These are phyloP conservation scores for Palythoa caribaeorum DNA, from an alignment of 92 coral and sea anemone genomes.

Conservation along the genomic window DNA sequence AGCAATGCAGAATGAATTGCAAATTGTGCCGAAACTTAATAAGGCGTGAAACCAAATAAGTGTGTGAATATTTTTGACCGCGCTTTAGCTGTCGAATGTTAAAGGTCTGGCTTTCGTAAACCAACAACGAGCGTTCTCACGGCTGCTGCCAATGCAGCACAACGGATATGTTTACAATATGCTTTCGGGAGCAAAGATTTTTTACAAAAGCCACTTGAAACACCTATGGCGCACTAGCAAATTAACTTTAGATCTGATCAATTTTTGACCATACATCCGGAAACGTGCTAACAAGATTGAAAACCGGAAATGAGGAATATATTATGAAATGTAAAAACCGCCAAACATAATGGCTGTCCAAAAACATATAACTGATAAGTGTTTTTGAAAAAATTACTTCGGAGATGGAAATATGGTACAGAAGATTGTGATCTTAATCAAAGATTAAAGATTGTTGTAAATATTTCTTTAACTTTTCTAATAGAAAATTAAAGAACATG, in stretches of 20 bases:
- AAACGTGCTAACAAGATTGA: constrained; percentile 43
- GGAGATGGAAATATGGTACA: too few species aligned
- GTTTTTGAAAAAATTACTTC: not conserved
- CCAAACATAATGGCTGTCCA: not conserved
- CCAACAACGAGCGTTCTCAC: not conserved
- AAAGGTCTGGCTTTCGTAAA: not conserved
- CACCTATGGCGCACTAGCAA: not conserved
- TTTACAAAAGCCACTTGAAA: constrained; percentile 14
- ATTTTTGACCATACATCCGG: constrained; percentile 25
- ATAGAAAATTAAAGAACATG: too few species aligned
- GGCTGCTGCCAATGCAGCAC: constrained; percentile 9
- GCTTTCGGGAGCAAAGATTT: constrained; percentile 18
- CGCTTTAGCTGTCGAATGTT: constrained; percentile 25
- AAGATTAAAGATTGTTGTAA: too few species aligned
- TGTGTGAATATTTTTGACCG: constrained; percentile 16
- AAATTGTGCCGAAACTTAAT: constrained; percentile 42
- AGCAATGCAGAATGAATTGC: constrained; percentile 34
- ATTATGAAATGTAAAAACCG: not conserved
- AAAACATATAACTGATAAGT: not conserved
- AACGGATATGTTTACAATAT: constrained; percentile 21
- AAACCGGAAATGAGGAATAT: constrained; percentile 28
- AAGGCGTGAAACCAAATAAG: constrained; percentile 46
- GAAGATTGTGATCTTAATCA: too few species aligned
- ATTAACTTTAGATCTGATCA: constrained; percentile 24
- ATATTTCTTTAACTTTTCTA: too few species aligned